Percentiles rank a stretch among this genome's conserved stretches.
phyloP scores from a whole-genome alignment of 2,888 invertebrate species.

The Hirtodrosophila alboralis region DNA sequence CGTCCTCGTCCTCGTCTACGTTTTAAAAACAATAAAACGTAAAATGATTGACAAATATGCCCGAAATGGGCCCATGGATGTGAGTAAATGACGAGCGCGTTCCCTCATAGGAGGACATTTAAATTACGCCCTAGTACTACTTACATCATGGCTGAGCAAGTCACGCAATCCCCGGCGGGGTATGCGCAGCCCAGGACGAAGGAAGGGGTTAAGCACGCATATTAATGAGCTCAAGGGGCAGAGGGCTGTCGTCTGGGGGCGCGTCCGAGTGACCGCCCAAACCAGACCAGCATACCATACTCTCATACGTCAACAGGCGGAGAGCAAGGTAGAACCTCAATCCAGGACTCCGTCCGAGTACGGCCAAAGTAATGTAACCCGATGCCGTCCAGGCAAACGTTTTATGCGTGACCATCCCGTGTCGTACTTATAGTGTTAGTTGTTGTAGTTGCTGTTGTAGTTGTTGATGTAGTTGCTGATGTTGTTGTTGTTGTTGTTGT shows the following conservation, averaged over 20 bases:
- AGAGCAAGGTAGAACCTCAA: conserved; percentile 1
- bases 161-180: conserved; percentile 47
- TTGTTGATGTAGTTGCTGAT: conserved; percentile 27
- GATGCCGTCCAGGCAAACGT: conserved; percentile 37
- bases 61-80: conserved; percentile 38
- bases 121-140: conserved; percentile 28
- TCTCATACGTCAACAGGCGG: conserved; percentile 4
- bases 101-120: conserved; percentile 21
- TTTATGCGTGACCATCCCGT: conserved; percentile 49
- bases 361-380: conserved; percentile 17
- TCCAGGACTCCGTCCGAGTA: conserved; percentile 30
- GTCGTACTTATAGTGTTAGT: conserved; percentile 8
- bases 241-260: conserved; percentile 5
- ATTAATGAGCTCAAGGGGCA: conserved; percentile 40
- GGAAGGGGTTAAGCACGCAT: conserved; percentile 28
- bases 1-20: conserved; percentile 61
- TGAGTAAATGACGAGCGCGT: conserved; percentile 28
- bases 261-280: not conserved
- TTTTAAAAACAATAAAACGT: conserved; percentile 77
- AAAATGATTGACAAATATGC: conserved; percentile 81
- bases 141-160: conserved; percentile 16
- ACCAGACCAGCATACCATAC: not conserved
- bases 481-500: conserved; percentile 31
- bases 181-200: not conserved
- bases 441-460: conserved; percentile 15